Base-by-base conservation (phyloP, 2,113 vertebrate genomes). In the Dunckerocampus dactyliophorus region DNA sequence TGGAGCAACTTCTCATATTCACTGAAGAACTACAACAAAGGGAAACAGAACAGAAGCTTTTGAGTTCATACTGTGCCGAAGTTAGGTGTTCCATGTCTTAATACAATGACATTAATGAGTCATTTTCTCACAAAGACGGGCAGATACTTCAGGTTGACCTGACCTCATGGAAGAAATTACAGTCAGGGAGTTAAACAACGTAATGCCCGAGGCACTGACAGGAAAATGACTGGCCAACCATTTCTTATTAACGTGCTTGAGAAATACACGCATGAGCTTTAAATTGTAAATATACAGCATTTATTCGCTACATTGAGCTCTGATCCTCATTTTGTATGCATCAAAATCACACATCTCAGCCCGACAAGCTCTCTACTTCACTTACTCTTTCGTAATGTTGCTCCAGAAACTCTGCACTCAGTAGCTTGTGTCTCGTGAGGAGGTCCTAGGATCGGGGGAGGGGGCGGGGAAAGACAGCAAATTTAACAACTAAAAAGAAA, bases 1-100 rank as follows among this genome's bases (percentile, higher is more conserved):
- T 93, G 92, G 74, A 99, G 93, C 67, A 99, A 90, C 82, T 99
- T 99, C 88, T 99, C 96, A 70, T 99, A 99, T 82, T 99, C 95
- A 67, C 92, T 93, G 82, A 99, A 99, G 81, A 98, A 94, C 96
- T 99, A 74, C 21, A 86, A 28, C 5, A 28, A 67, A 80, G 72
- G 9, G 79, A 21, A 62, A 17, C 4, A 50, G 49, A 60, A 74
- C 52, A 24, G 42, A 47, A 62, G 24, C 51, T 11, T 16, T 42
- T 56, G n/a, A 20, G 11, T 37, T 56, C 4, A 54, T 8, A 28
- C 5, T 34, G 31, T 0, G 21, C 22, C 51, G 57, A 59, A 55
- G 8, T 11, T 19, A 21, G 43, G 8, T 60, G 71, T 65, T 63
- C 51, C 50, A 62, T 65, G 43, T 76, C 43, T 39, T 59, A 76